Evolutionary conservation across 2,888 invertebrate genomes (phyloP).

Genomic region (Dichetophora obliterata): DNA sequence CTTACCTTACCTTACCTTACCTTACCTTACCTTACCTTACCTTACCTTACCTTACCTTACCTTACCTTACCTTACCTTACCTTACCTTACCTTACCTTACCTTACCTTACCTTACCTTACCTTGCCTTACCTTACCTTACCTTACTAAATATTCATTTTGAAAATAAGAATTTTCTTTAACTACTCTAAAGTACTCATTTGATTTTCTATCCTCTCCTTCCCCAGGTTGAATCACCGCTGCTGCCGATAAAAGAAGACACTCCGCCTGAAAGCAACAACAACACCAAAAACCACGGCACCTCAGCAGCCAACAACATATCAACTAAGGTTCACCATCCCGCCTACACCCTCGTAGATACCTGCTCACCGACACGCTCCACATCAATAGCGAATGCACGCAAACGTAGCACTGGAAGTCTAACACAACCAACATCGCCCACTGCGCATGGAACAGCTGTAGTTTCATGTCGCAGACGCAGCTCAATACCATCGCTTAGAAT

Average conservation of each 20-base stretch:
- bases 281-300: slow-evolving; percentile 39
- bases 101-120: too few relatives aligned
- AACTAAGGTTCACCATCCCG: slow-evolving; percentile 46
- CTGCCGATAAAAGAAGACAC: slow-evolving; percentile 58
- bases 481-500: slow-evolving; percentile 47
- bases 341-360: slow-evolving; percentile 42
- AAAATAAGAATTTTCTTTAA: neutral
- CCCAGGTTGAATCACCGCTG: slow-evolving; percentile 65
- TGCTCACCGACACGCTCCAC: slow-evolving; percentile 33
- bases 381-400: slow-evolving; percentile 42
- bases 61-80: too few relatives aligned
- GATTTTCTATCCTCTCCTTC: neutral
- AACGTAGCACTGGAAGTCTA: slow-evolving; percentile 45
- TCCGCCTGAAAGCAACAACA: slow-evolving; percentile 46
- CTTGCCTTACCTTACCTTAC: too few relatives aligned
- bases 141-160: too few relatives aligned
- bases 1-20: too few relatives aligned
- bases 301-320: slow-evolving; percentile 58
- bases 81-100: too few relatives aligned
- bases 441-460: slow-evolving; percentile 30
- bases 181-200: neutral
- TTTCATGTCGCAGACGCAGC: slow-evolving; percentile 57
- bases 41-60: too few relatives aligned
- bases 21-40: too few relatives aligned
- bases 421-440: slow-evolving; percentile 24